These are phyloP conservation scores for Palythoa caribaeorum DNA, from an alignment of 92 coral and sea anemone genomes.

Conservation along the genomic window DNA sequence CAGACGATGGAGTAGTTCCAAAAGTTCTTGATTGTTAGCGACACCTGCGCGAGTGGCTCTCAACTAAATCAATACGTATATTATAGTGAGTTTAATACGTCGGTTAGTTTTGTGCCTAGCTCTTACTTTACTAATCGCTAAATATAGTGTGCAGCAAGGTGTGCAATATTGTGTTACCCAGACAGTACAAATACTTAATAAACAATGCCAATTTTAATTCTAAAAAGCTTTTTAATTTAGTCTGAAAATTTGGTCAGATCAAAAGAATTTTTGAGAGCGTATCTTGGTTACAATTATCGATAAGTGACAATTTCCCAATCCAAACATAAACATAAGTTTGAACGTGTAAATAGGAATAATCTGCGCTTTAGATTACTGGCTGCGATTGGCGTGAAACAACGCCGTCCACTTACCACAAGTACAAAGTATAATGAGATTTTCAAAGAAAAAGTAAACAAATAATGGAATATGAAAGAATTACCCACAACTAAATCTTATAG, in stretches of 20 bases:
- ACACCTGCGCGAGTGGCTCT: too few relatives aligned
- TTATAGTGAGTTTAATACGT: too few relatives aligned
- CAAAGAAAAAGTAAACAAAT: neutral
- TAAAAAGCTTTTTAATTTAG: slow-evolving; percentile 12
- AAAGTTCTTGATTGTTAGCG: too few relatives aligned
- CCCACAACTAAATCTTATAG: neutral
- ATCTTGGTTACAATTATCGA: neutral
- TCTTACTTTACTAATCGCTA: too few relatives aligned
- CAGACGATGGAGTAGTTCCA: too few relatives aligned
- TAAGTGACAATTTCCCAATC: neutral
- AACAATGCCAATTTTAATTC: neutral
- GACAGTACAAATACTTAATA: neutral
- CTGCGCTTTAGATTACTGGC: too few relatives aligned
- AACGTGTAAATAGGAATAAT: too few relatives aligned
- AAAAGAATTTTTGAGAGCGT: neutral
- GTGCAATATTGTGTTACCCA: neutral
- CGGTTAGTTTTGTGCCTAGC: too few relatives aligned
- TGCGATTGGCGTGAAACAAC: neutral
- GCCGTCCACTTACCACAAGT: neutral
- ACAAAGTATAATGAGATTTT: neutral
- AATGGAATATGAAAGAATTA: neutral
- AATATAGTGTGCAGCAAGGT: too few relatives aligned
- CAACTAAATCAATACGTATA: too few relatives aligned
- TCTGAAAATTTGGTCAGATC: neutral
- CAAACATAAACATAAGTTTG: neutral